Conservation (phyloP, 1,140 invertebrate species). For the Drosophila seguyi region DNA sequence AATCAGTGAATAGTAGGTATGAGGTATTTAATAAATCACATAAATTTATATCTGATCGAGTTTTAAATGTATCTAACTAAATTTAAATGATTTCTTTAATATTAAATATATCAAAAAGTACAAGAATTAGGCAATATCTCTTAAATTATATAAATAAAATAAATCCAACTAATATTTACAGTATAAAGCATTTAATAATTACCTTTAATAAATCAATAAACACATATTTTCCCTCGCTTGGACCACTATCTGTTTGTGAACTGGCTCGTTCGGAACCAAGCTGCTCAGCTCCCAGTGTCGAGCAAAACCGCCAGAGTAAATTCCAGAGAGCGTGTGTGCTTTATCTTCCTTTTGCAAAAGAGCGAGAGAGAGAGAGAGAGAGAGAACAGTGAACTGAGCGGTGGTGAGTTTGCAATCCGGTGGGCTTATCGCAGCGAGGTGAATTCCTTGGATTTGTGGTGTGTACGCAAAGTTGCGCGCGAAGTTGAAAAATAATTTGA, state of each 20-base stretch:
- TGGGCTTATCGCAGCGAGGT: constrained; percentile 12
- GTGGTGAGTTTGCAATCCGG: constrained; percentile 11
- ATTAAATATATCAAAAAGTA: too few relatives aligned
- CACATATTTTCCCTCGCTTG: too few relatives aligned
- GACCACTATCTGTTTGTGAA: background rate
- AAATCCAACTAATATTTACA: background rate
- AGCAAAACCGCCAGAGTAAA: constrained; percentile 9
- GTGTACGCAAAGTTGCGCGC: constrained; percentile 7
- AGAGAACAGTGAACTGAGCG: background rate
- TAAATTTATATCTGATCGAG: too few relatives aligned
- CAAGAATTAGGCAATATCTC: too few relatives aligned
- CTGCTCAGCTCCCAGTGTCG: constrained; percentile 7
- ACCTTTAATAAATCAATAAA: background rate
- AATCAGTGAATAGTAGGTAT: too few relatives aligned
- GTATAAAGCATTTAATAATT: background rate
- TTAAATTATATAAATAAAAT: background rate
- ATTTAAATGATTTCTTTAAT: too few relatives aligned
- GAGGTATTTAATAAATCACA: too few relatives aligned
- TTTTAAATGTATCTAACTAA: too few relatives aligned
- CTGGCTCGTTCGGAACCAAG: constrained; percentile 10
- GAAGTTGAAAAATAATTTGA: constrained; percentile 10
- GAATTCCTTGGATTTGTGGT: background rate
- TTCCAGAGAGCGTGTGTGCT: constrained; percentile 1
- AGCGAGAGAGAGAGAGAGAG: background rate
- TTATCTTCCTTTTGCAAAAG: background rate